Conservation (phyloP, 1,140 invertebrate genomes). For the Papilio dardanus region DNA sequence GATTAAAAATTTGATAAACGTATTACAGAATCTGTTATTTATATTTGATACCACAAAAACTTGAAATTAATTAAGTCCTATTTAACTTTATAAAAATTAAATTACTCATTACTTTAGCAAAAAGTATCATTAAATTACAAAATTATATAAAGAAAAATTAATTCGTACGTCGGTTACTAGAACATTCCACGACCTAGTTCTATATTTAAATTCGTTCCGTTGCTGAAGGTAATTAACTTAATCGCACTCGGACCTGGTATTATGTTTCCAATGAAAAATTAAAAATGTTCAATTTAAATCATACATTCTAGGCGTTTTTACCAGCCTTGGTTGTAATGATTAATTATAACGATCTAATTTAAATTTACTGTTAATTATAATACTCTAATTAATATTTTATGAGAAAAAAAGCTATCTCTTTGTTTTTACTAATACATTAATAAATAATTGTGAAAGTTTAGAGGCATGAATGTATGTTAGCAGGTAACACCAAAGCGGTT, state of each 20-base stretch:
- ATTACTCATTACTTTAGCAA: conserved; percentile 12
- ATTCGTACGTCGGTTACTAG: not conserved
- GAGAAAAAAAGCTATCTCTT: too few relatives aligned
- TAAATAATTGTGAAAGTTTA: too few relatives aligned
- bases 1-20: too few relatives aligned
- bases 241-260: conserved; percentile 5
- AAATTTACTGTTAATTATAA: not conserved
- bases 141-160: not conserved
- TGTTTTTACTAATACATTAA: too few relatives aligned
- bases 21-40: too few relatives aligned
- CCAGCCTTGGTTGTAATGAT: not conserved
- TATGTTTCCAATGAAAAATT: conserved; percentile 3
- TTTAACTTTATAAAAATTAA: not conserved
- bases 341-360: not conserved
- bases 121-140: not conserved
- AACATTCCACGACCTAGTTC: conserved; percentile 20
- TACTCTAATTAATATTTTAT: not conserved
- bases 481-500: too few relatives aligned
- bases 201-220: conserved; percentile 9
- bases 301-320: not conserved
- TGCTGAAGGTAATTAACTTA: conserved; percentile 2
- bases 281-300: not conserved
- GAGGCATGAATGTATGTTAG: too few relatives aligned
- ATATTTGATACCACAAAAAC: not conserved
- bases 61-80: not conserved